Evolutionary conservation across 2,888 invertebrate species (phyloP).

Genomic region (Mayetiola destructor): DNA sequence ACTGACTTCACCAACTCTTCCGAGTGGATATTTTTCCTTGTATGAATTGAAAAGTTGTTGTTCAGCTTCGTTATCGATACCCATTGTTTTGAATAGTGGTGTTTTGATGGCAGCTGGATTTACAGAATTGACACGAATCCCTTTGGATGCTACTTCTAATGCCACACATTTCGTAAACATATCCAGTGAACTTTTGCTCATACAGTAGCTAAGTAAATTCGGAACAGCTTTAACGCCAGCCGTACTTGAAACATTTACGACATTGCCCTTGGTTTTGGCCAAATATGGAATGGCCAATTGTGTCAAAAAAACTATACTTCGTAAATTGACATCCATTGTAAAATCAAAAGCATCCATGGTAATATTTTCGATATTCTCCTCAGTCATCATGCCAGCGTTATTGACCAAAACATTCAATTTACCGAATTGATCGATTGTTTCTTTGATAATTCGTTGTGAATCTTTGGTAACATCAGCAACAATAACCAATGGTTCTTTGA

Average conservation of each 20-base stretch:
- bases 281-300: slow-evolving; percentile 79
- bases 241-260: slow-evolving; percentile 92
- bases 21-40: slow-evolving; percentile 75
- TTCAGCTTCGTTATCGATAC: slow-evolving; percentile 52
- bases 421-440: slow-evolving; percentile 58
- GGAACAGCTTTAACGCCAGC: slow-evolving; percentile 83
- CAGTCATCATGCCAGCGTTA: slow-evolving; percentile 75
- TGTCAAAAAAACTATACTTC: slow-evolving; percentile 67
- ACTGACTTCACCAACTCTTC: slow-evolving; percentile 62
- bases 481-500: not conserved
- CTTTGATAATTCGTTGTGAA: slow-evolving; percentile 41
- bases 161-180: slow-evolving; percentile 89
- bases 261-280: slow-evolving; percentile 65
- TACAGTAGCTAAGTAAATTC: slow-evolving; percentile 76
- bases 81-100: slow-evolving; percentile 63
- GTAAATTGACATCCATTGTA: slow-evolving; percentile 78
- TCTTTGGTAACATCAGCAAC: slow-evolving; percentile 7
- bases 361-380: slow-evolving; percentile 72
- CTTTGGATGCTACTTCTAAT: slow-evolving; percentile 65
- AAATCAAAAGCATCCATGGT: slow-evolving; percentile 75
- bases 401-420: slow-evolving; percentile 74
- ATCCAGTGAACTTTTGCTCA: slow-evolving; percentile 89
- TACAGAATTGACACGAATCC: slow-evolving; percentile 79
- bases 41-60: slow-evolving; percentile 63
- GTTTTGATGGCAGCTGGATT: slow-evolving; percentile 89